These are phyloP conservation scores for Luffia ferchaultella DNA, from an alignment of 2,888 invertebrate genomes.

Conservation along the genomic window DNA sequence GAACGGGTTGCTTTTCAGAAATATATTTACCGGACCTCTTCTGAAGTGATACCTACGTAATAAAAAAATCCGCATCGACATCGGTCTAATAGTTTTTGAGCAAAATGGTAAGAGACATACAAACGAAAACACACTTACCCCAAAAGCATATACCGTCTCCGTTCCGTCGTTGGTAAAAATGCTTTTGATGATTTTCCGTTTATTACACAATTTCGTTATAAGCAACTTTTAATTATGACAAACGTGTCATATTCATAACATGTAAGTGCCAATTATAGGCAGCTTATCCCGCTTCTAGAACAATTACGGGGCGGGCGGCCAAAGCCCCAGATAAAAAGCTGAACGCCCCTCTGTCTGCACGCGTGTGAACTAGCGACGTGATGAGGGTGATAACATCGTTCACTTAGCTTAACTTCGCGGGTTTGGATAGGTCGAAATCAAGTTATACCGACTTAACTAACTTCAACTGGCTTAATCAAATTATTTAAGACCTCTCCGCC, in stretches of 20 bases:
- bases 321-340: background rate
- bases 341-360: background rate
- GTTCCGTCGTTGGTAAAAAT: no score
- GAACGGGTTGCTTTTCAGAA: no score
- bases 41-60: no score
- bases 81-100: no score
- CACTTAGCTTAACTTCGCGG: background rate
- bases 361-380: background rate
- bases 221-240: background rate
- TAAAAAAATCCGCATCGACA: no score
- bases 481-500: background rate
- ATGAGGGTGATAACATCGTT: background rate
- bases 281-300: background rate
- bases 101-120: no score
- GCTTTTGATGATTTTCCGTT: no score
- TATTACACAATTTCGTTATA: no score
- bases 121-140: no score
- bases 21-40: no score
- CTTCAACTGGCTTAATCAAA: background rate
- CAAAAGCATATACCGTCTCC: no score
- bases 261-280: background rate
- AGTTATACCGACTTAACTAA: background rate
- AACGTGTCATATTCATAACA: background rate
- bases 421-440: background rate
- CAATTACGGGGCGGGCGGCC: background rate